A percentile compares a stretch with the other conserved stretches of the same genome.
Conservation (phyloP, 2,797 vertebrate genomes). For the Bryconaethiops microstoma region DNA sequence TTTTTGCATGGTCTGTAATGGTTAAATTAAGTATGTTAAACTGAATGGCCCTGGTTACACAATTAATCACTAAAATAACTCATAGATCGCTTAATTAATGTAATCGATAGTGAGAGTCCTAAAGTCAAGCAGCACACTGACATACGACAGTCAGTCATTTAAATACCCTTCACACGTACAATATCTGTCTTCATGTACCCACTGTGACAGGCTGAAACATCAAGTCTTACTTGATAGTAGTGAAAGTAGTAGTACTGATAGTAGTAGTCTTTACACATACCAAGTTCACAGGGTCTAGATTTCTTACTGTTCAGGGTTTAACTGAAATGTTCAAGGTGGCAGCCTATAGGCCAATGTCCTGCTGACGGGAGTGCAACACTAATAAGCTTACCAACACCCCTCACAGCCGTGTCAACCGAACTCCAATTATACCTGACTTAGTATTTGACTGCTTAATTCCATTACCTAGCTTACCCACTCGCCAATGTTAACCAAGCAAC, state of each 20-base stretch:
- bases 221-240: not conserved
- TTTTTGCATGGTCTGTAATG: no score
- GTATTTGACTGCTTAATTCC: constrained; percentile 1
- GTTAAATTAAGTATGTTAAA: no score
- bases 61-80: no score
- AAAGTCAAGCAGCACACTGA: no score
- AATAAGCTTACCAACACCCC: not conserved
- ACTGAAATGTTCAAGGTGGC: not conserved
- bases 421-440: constrained; percentile 7
- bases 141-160: no score
- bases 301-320: not conserved
- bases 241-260: not conserved
- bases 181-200: no score
- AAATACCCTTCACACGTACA: no score
- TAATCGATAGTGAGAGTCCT: no score
- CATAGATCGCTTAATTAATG: no score
- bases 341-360: not conserved
- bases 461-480: not conserved
- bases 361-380: not conserved
- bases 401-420: not conserved
- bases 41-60: no score
- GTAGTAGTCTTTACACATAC: not conserved
- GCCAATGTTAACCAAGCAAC: not conserved
- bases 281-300: not conserved
- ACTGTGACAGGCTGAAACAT: no score